These are phyloP conservation scores for Cephus cinctus DNA, from an alignment of 1,140 invertebrate species.

Conservation along the genomic window DNA sequence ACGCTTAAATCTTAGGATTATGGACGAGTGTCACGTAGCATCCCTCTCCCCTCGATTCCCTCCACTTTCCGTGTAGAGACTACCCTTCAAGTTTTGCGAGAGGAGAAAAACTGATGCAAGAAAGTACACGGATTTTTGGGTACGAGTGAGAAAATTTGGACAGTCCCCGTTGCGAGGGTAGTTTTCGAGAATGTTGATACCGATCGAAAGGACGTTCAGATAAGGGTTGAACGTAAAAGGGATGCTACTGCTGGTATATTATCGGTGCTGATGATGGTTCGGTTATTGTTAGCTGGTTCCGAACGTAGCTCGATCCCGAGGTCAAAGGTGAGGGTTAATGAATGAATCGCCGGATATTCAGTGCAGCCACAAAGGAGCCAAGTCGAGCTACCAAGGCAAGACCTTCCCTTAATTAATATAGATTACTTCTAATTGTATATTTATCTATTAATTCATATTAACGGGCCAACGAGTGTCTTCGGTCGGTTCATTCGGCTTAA, in stretches of 20 bases:
- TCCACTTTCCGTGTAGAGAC: too few species aligned
- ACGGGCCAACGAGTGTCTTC: constrained; percentile 41
- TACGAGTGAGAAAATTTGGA: too few species aligned
- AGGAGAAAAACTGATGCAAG: too few species aligned
- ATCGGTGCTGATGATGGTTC: too few species aligned
- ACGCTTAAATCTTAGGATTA: constrained; percentile 44
- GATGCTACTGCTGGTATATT: too few species aligned
- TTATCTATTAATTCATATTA: constrained; percentile 57
- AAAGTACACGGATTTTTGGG: too few species aligned
- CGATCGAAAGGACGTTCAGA: too few species aligned
- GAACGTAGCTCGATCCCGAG: constrained; percentile 31
- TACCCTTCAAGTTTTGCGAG: too few species aligned
- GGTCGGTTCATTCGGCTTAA: constrained; percentile 47
- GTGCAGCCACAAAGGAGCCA: constrained; percentile 45
- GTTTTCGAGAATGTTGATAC: too few species aligned
- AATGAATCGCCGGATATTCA: constrained; percentile 57
- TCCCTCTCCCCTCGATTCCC: constrained; percentile 19
- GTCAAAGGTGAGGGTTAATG: constrained; percentile 54
- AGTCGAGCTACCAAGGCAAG: constrained; percentile 39
- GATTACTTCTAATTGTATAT: constrained; percentile 57
- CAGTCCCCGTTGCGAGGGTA: too few species aligned
- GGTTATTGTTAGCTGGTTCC: constrained; percentile 40
- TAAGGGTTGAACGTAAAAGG: too few species aligned
- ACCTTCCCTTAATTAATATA: constrained; percentile 55
- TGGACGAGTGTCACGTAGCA: constrained; percentile 30